A percentile compares a stretch with the other conserved stretches of the same genome.
phyloP scores from a whole-genome alignment of 2,888 invertebrate genomes.

The Pandemis heparana region DNA sequence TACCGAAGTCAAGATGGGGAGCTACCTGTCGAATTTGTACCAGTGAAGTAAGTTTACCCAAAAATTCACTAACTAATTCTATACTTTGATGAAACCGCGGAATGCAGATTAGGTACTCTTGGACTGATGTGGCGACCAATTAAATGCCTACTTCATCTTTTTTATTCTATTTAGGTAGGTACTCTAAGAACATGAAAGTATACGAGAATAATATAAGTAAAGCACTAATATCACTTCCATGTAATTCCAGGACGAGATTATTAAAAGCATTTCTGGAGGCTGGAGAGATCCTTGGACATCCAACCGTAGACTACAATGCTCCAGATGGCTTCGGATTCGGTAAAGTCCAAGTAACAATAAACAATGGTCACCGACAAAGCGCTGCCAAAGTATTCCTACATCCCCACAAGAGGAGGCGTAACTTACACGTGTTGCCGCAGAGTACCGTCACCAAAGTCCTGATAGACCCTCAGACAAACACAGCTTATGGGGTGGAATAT shows the following conservation, averaged over 20 bases:
- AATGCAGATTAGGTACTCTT: not conserved
- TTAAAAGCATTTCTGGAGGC: conserved; percentile 85
- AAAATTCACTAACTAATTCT: not conserved
- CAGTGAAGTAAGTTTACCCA: conserved; percentile 68
- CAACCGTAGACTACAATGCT: conserved; percentile 89
- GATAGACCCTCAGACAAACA: conserved; percentile 86
- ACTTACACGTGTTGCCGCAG: conserved; percentile 89
- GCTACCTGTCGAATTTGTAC: conserved; percentile 86
- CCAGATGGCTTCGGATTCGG: conserved; percentile 87
- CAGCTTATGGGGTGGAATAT: conserved; percentile 89
- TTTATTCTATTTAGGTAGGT: too few species aligned
- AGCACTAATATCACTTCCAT: not conserved
- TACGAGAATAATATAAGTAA: not conserved
- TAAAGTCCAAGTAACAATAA: conserved; percentile 87
- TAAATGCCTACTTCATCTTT: too few species aligned
- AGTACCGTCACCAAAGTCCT: conserved; percentile 88
- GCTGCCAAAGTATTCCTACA: conserved; percentile 88
- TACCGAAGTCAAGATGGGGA: conserved; percentile 87
- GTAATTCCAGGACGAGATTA: conserved; percentile 70
- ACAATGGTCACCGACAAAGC: conserved; percentile 87
- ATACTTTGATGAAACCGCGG: not conserved
- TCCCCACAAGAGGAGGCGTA: conserved; percentile 85
- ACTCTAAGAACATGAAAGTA: too few species aligned
- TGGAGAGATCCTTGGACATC: conserved; percentile 88
- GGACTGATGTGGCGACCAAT: too few species aligned